Conservation (phyloP, 2,113 vertebrate species). For the Suricata suricatta region DNA sequence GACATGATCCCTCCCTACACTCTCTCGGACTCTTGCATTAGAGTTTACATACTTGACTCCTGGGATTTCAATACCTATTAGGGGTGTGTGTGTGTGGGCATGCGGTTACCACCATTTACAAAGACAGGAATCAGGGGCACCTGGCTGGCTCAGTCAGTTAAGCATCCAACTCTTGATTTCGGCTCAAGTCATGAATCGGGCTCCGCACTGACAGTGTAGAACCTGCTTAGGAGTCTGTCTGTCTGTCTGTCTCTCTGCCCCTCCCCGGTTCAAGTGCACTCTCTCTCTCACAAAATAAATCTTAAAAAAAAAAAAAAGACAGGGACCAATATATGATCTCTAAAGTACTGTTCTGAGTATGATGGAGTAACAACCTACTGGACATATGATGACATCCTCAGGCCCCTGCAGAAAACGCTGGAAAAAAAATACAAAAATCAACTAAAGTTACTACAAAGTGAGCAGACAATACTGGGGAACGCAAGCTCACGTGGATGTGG, state of each 20-base stretch:
- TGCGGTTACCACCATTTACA: not conserved
- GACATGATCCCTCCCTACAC: not conserved
- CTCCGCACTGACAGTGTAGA: too few relatives aligned
- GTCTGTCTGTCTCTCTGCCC: too few relatives aligned
- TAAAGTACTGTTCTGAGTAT: not conserved
- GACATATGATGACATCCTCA: not conserved
- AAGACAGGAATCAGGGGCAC: not conserved
- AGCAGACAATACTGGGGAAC: not conserved
- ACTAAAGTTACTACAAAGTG: not conserved
- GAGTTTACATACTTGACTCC: not conserved
- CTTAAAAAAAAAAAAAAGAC: not conserved
- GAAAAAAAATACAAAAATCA: not conserved
- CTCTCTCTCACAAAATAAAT: too few relatives aligned
- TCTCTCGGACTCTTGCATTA: not conserved
- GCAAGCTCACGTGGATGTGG: too few relatives aligned
- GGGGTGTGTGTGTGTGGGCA: not conserved
- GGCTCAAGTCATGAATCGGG: too few relatives aligned
- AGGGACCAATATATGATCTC: not conserved
- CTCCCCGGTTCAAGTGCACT: too few relatives aligned
- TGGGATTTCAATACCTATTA: not conserved
- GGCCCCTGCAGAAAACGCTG: not conserved
- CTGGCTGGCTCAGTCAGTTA: too few relatives aligned
- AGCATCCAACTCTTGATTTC: too few relatives aligned
- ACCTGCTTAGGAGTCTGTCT: too few relatives aligned
- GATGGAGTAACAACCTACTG: not conserved